Conservation (phyloP, 2,888 invertebrate species). For the Pinctada fucata region DNA sequence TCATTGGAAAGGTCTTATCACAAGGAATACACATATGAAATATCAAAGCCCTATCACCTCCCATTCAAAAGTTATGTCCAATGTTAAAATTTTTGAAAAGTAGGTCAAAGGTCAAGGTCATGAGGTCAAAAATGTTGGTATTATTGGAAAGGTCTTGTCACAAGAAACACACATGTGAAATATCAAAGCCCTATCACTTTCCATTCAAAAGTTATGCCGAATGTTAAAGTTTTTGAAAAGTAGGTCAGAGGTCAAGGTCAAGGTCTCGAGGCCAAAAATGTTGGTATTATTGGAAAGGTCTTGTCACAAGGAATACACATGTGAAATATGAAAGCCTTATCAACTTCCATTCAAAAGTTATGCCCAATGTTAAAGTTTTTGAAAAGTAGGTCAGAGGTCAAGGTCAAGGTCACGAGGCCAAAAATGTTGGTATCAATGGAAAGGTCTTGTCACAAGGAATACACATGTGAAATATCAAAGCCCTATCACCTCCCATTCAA, state of each 20-base stretch:
- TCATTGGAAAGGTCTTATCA: too few species aligned
- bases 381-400: not conserved
- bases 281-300: not conserved
- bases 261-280: not conserved
- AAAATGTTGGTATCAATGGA: not conserved
- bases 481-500: not conserved
- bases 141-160: not conserved
- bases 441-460: not conserved
- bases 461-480: not conserved
- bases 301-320: not conserved
- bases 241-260: not conserved
- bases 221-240: not conserved
- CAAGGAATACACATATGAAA: too few species aligned
- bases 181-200: not conserved
- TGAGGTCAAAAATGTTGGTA: too few species aligned
- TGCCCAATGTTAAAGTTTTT: not conserved
- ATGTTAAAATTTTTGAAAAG: too few species aligned
- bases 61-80: too few species aligned
- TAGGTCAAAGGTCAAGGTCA: too few species aligned
- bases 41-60: too few species aligned
- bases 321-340: not conserved
- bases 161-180: not conserved
- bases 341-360: not conserved
- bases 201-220: not conserved
- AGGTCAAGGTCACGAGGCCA: too few species aligned